Conservation (phyloP, 53 echinoderm and acorn worm genomes). For the Stichopus horrens region DNA sequence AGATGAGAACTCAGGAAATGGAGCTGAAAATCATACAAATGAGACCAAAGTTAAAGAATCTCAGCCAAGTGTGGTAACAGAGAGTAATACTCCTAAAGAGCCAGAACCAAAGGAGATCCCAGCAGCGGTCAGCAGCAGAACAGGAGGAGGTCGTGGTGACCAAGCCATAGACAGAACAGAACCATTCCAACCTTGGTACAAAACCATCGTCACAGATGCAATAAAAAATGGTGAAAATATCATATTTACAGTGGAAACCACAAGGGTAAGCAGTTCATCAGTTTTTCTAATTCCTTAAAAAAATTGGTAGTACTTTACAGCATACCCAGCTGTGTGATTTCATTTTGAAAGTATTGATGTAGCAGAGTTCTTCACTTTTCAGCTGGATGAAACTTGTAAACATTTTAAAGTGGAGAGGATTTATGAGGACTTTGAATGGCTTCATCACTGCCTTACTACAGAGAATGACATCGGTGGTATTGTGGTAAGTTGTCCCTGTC, state of each 20-base stretch:
- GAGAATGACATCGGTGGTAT: conserved; percentile 81
- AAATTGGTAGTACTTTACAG: too few relatives aligned
- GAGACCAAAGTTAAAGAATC: neutral
- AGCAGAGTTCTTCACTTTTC: neutral
- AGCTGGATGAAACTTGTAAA: conserved; percentile 79
- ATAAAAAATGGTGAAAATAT: conserved; percentile 90
- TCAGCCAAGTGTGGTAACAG: conserved; percentile 2
- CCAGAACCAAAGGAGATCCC: conserved; percentile 19
- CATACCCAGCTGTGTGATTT: neutral
- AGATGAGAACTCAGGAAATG: neutral
- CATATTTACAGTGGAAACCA: conserved; percentile 79
- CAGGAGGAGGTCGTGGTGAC: neutral
- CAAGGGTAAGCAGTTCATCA: conserved; percentile 56
- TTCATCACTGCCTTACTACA: conserved; percentile 85
- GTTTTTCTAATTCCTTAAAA: too few relatives aligned
- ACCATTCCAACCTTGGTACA: conserved; percentile 98
- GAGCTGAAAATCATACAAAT: neutral
- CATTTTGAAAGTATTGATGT: too few relatives aligned
- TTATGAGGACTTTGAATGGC: conserved; percentile 98
- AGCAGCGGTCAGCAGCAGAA: neutral
- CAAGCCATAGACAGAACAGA: neutral
- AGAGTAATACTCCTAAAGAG: conserved; percentile 11
- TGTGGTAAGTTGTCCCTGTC: conserved; percentile 71
- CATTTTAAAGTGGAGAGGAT: conserved; percentile 78
- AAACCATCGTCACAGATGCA: conserved; percentile 70